A percentile compares a stretch with the other conserved stretches of the same genome.
Evolutionary conservation across 1,140 invertebrate species (phyloP).

Genomic region (Trichogramma pretiosum): DNA sequence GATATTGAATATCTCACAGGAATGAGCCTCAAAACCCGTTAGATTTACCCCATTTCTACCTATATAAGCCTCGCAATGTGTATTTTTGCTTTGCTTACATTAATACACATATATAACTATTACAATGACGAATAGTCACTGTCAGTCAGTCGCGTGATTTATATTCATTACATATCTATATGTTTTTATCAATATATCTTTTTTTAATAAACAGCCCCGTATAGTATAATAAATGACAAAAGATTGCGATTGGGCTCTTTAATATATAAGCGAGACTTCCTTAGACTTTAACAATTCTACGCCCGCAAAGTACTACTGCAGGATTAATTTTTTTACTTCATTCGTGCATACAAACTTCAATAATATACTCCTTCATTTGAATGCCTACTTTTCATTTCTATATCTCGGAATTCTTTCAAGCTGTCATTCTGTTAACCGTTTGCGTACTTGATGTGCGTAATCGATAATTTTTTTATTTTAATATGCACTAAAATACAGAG

Average conservation of each 20-base stretch:
- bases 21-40: too few relatives aligned
- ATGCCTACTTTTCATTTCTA: background rate
- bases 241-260: slow-evolving; percentile 4
- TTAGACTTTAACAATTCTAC: slow-evolving; percentile 11
- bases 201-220: slow-evolving; percentile 4
- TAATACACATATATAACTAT: too few relatives aligned
- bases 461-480: background rate
- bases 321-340: too few relatives aligned
- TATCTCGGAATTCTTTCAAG: background rate
- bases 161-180: too few relatives aligned
- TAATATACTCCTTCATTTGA: too few relatives aligned
- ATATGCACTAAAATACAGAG: slow-evolving; percentile 1
- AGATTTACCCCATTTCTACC: too few relatives aligned
- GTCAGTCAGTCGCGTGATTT: slow-evolving; percentile 9
- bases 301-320: too few relatives aligned
- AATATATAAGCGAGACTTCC: slow-evolving; percentile 15
- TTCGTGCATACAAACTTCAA: too few relatives aligned
- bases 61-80: too few relatives aligned
- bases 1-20: too few relatives aligned
- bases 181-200: background rate
- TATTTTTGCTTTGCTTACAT: too few relatives aligned
- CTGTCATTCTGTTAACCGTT: background rate
- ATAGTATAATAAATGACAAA: too few relatives aligned
- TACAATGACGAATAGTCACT: slow-evolving; percentile 3
- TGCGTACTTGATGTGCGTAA: background rate